Conservation (phyloP, 2,797 vertebrate species). For the Eulemur mongoz region DNA sequence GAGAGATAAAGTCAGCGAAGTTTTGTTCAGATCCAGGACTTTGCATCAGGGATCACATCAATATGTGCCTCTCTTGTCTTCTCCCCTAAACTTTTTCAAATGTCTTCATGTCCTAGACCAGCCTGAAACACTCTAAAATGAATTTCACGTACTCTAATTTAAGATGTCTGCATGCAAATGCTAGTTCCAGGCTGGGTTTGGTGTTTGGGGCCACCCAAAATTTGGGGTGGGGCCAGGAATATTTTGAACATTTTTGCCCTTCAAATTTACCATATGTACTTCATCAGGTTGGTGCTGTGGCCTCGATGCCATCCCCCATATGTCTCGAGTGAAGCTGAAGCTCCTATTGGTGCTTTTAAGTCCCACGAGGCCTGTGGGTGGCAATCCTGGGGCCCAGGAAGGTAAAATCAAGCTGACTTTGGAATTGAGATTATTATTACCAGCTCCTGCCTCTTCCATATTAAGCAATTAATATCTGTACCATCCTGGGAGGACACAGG, state of each 20-base stretch:
- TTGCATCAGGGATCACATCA: neutral
- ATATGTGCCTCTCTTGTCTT: neutral
- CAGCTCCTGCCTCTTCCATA: conserved; percentile 68
- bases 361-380: conserved; percentile 48
- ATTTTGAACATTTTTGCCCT: conserved; percentile 64
- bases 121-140: conserved; percentile 31
- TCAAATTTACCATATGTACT: conserved; percentile 64
- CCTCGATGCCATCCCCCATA: neutral
- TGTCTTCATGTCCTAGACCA: neutral
- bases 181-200: conserved; percentile 29
- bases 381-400: conserved; percentile 47
- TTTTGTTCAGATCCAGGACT: neutral
- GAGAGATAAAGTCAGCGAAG: neutral
- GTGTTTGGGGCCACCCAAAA: conserved; percentile 68
- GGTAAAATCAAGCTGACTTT: conserved; percentile 65
- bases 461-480: conserved; percentile 76
- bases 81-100: neutral
- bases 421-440: conserved; percentile 71
- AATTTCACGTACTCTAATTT: conserved; percentile 60
- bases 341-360: conserved; percentile 55
- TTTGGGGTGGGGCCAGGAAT: conserved; percentile 28
- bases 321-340: neutral
- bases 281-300: conserved; percentile 19
- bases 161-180: conserved; percentile 56
- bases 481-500: conserved; percentile 61